A percentile compares a stretch with the other conserved stretches of the same genome.
phyloP scores from a whole-genome alignment of 2,888 invertebrate genomes.

The Sesia apiformis region DNA sequence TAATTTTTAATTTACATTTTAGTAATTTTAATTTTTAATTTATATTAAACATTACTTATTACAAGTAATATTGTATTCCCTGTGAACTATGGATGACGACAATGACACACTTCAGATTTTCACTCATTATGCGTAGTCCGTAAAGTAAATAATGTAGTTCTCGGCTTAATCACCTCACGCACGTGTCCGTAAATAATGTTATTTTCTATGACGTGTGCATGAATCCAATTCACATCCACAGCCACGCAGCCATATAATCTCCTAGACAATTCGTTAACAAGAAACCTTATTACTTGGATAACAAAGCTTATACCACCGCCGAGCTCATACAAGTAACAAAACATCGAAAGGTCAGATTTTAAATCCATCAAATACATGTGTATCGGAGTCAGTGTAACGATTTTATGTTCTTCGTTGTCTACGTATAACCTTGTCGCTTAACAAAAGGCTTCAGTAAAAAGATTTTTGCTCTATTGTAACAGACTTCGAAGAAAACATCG shows the following conservation, averaged over 20 bases:
- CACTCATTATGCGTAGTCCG: not conserved
- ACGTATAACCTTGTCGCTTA: not conserved
- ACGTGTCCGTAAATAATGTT: conserved; percentile 44
- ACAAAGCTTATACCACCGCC: conserved; percentile 23
- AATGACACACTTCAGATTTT: not conserved
- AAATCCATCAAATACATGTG: not conserved
- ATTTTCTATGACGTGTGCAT: conserved; percentile 51
- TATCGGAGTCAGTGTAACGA: not conserved
- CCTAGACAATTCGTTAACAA: conserved; percentile 24
- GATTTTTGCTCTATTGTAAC: no score
- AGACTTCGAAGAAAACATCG: no score
- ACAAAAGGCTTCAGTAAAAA: no score
- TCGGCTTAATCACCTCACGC: conserved; percentile 31
- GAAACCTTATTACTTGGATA: conserved; percentile 46
- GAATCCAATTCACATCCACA: conserved; percentile 50
- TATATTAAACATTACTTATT: no score
- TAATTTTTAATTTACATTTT: no score
- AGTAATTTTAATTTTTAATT: no score
- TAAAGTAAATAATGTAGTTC: not conserved
- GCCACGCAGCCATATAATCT: conserved; percentile 54
- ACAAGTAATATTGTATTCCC: no score
- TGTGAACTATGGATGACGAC: no score
- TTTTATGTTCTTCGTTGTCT: not conserved
- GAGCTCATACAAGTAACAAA: not conserved
- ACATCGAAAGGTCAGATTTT: not conserved